These are phyloP conservation scores for Chrysodeixis includens DNA, from an alignment of 2,888 invertebrate species.

Conservation along the genomic window DNA sequence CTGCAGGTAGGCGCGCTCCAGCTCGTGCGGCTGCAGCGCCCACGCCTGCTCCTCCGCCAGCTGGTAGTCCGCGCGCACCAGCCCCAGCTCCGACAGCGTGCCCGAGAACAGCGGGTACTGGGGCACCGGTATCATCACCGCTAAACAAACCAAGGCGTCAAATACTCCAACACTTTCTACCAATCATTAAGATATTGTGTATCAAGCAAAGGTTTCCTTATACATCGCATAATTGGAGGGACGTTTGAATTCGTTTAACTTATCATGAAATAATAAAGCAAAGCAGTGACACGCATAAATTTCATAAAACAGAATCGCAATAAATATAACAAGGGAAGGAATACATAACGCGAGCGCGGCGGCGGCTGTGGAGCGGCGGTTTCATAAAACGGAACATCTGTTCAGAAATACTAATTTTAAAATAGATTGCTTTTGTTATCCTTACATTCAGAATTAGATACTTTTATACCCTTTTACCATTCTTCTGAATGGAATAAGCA, in stretches of 20 bases:
- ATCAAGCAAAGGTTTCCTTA: no score
- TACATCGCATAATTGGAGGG: not conserved
- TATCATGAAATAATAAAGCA: not conserved
- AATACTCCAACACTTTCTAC: not conserved
- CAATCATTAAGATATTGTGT: not conserved
- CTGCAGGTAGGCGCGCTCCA: constrained; percentile 92
- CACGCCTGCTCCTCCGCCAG: constrained; percentile 96
- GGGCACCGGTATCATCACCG: constrained; percentile 98
- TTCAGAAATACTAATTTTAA: constrained; percentile 27
- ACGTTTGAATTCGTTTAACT: not conserved
- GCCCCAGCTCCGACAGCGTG: constrained; percentile 96
- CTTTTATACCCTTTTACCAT: constrained; percentile 6
- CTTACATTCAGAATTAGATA: constrained; percentile 14
- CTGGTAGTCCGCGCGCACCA: constrained; percentile 95
- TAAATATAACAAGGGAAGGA: not conserved
- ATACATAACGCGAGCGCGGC: not conserved
- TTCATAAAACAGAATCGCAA: constrained; percentile 5
- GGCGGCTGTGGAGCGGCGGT: not conserved
- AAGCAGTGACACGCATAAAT: not conserved
- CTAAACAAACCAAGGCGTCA: constrained; percentile 76
- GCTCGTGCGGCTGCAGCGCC: constrained; percentile 93
- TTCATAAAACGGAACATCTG: constrained; percentile 15
- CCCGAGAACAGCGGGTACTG: constrained; percentile 99
- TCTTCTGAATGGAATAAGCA: constrained; percentile 2
- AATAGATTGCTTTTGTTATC: constrained; percentile 31